Evolutionary conservation across 2,113 vertebrate species (phyloP), one percentile per base, ranked within the genome.

Genomic region (Furnarius figulus): DNA sequence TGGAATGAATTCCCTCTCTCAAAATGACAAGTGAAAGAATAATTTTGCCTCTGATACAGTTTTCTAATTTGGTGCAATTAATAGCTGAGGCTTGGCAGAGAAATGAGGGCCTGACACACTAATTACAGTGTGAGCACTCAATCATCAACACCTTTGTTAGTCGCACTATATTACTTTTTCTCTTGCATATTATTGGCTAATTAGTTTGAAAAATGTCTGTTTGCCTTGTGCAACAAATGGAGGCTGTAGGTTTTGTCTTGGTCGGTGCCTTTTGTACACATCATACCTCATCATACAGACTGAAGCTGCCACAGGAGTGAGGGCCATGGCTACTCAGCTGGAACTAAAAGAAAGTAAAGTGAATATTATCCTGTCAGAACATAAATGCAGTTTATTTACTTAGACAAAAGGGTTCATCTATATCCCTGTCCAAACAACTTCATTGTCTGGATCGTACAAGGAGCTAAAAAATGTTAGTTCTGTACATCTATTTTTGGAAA

Each of bases 141-240:
- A 99, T 99, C 99, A 99, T 99, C 99, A 99, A 99, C 99, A 99
- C 99, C 99, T 99, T 99, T 99, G 99, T 99, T 99, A 99, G 98
- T 99, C 98, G 98, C 98, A 98, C 97, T 98, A 97, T 98, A 98
- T 99, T 98, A 98, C 98, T 98, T 98, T 98, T 98, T 98, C 98
- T 98, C 98, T 98, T 98, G 98, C 99, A 99, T 99, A 99, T 99
- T 99, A 99, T 99, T 99, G 99, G 99, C 99, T 99, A 99, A 99
- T 99, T 99, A 99, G 98, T 98, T 99, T 98, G 98, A 99, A 99
- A 99, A 98, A 99, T 99, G 99, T 99, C 98, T 99, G 98, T 99
- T 99, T 99, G 98, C 98, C 98, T 99, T 99, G 99, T 98, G 98
- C 98, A 98, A 98, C 98, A 98, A 98, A 98, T 98, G 98, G 98